Base-by-base conservation (phyloP, 2,113 vertebrate genomes). In the Micromys minutus region DNA sequence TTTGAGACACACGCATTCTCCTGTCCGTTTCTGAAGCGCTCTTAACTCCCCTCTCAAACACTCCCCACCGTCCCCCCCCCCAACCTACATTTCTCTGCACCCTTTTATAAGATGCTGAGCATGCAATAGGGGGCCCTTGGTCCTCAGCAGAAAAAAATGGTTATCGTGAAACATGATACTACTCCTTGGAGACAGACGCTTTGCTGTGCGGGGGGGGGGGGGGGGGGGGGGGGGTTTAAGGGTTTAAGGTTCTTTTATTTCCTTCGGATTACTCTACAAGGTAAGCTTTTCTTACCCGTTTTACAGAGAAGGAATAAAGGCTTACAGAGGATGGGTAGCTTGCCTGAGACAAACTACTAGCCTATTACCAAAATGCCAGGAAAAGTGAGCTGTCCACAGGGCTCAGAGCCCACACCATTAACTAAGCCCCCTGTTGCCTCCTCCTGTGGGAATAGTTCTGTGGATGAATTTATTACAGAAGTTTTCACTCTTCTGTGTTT, bases 241-340 rank as follows among this genome's bases (percentile, higher is more conserved):
- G n/a, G 83, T 79, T 34, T 77, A 26, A 55, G 63, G 42, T 2
- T 89, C 52, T 76, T 80, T 67, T 80, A 4, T 5, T 92, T 80
- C 65, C 36, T n/a, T 79, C 17, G 55, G 31, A 93, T 16, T 61
- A 31, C 67, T 12, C 55, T 89, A 36, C 50, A 15, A 83, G 77
- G 50, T 52, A 69, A 55, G 86, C 24, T 81, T 77, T 71, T 89
- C 72, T 77, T 72, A 13, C 57, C 76, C 12, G 45, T 95, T 96
- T 75, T 69, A 71, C 24, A 90, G 65, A 92, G 61, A 55, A 89
- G 19, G 76, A 91, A 72, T 15, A 50, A 63, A 90, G 86, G 16
- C 34, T 74, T 61, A 93, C 39, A 19, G 12, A 65, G 45, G 59
- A 19, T 61, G 11, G 15, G 7, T 72, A 47, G 63, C 39, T 74